Percentiles rank a stretch among this genome's conserved stretches.
Conservation (phyloP, 2,797 vertebrate species). For the Avahi laniger region DNA sequence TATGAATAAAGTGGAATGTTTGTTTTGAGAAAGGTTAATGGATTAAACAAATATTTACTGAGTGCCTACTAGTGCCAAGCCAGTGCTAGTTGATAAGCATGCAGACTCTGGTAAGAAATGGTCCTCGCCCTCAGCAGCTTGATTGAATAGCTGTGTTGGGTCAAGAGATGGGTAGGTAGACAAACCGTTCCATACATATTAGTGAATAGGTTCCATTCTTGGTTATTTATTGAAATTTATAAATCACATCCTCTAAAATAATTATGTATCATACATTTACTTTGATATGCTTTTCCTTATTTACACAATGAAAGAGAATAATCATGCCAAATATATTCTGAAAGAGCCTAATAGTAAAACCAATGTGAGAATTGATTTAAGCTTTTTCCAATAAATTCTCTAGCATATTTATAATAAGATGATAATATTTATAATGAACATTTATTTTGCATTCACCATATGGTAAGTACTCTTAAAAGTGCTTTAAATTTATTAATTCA, state of each 20-base stretch:
- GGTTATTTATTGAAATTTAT: neutral
- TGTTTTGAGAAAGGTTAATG: conserved; percentile 1
- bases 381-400: neutral
- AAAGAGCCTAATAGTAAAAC: neutral
- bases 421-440: neutral
- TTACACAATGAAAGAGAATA: neutral
- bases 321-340: neutral
- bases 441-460: neutral
- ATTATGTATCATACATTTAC: neutral
- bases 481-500: neutral
- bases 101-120: neutral
- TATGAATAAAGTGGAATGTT: neutral
- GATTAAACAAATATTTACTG: neutral
- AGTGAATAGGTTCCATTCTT: neutral
- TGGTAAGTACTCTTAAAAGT: neutral
- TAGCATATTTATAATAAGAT: neutral
- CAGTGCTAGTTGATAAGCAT: neutral
- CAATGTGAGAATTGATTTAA: neutral
- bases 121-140: neutral
- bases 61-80: neutral
- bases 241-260: neutral
- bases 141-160: neutral
- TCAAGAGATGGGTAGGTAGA: neutral
- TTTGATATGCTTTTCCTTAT: neutral
- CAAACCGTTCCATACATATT: neutral